These are phyloP conservation scores for Rhincodon typus DNA, from an alignment of 2,797 vertebrate genomes.

Conservation along the genomic window DNA sequence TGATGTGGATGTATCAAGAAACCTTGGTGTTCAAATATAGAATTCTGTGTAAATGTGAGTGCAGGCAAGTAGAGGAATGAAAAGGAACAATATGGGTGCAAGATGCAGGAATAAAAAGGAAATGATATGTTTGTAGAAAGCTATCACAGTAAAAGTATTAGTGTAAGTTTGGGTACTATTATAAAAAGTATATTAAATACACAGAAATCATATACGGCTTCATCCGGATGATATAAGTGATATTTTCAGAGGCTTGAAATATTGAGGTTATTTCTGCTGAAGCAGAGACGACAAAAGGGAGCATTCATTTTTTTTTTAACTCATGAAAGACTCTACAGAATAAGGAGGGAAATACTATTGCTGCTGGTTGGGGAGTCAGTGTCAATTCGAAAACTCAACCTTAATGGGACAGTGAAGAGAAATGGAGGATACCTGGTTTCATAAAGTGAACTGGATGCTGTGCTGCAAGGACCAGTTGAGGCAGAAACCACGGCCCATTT, in stretches of 20 bases:
- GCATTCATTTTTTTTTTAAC: neutral
- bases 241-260: neutral
- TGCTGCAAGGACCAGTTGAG: neutral
- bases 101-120: neutral
- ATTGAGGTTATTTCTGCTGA: neutral
- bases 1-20: neutral
- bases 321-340: neutral
- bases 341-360: neutral
- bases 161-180: neutral
- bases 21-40: neutral
- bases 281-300: neutral
- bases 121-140: neutral
- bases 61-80: neutral
- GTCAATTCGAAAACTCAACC: neutral
- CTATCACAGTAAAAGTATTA: neutral
- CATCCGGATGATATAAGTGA: neutral
- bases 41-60: neutral
- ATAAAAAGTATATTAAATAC: neutral
- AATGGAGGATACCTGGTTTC: neutral
- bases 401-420: neutral
- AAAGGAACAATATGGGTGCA: neutral
- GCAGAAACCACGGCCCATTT: neutral
- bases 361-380: neutral
- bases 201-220: neutral
- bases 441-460: neutral